Evolutionary conservation across 1,140 invertebrate species (phyloP).

Genomic region (Apolygus lucorum): DNA sequence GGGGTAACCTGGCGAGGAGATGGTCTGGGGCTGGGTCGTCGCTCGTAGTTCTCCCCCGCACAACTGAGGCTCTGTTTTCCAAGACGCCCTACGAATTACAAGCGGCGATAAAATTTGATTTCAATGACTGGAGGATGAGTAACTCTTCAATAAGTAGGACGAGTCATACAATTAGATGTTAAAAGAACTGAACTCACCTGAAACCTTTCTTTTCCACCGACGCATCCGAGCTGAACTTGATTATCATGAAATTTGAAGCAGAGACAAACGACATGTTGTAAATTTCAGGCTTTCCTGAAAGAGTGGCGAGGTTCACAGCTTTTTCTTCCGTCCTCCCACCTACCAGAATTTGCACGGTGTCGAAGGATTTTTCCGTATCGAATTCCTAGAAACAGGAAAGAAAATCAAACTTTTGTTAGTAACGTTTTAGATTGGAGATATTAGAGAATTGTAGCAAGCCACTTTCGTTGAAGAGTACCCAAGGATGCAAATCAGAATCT

Average conservation of each 20-base stretch:
- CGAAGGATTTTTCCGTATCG: constrained; percentile 91
- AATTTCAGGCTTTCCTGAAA: constrained; percentile 81
- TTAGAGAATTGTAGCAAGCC: too few species aligned
- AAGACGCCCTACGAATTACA: constrained; percentile 56
- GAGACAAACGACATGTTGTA: constrained; percentile 79
- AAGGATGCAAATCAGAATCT: too few species aligned
- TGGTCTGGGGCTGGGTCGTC: constrained; percentile 67
- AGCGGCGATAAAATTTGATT: background rate
- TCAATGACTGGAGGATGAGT: background rate
- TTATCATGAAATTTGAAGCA: constrained; percentile 95
- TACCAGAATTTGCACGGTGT: constrained; percentile 89
- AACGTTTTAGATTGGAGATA: constrained; percentile 14
- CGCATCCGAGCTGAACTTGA: constrained; percentile 90
- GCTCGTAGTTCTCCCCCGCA: constrained; percentile 78
- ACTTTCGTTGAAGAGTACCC: too few species aligned
- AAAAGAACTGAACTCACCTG: constrained; percentile 40
- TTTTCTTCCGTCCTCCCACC: constrained; percentile 92
- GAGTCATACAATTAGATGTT: background rate
- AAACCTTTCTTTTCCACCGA: constrained; percentile 91
- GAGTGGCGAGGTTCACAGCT: constrained; percentile 77
- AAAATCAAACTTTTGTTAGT: constrained; percentile 16
- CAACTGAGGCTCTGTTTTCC: constrained; percentile 85
- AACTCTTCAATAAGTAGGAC: too few species aligned
- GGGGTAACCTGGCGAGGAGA: constrained; percentile 85
- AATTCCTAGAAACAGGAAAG: constrained; percentile 83